Base-by-base conservation (phyloP, 1,140 invertebrate genomes). In the Notospermus geniculatus region DNA sequence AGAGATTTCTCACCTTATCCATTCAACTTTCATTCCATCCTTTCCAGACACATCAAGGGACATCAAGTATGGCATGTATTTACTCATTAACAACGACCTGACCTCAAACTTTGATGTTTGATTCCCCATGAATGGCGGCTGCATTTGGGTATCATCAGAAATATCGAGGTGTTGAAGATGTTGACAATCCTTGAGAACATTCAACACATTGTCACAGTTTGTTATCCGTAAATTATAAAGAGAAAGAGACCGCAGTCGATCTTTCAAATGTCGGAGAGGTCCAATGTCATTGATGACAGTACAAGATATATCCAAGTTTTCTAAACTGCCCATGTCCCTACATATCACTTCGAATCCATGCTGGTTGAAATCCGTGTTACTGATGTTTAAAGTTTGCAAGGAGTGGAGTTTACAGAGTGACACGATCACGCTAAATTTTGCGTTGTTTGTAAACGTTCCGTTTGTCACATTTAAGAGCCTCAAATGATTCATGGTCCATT, bases 1-100 rank as follows among this genome's bases (percentile, higher is more conserved):
- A n/a, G n/a, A n/a, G n/a, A n/a, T n/a, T n/a, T n/a, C 32, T 36
- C 32, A 36, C 32, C 32, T 36, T 4, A 36, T 36, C 66, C 85
- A 78, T 58, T 82, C 76, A 15, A 82, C 70, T 57, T 84, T 81
- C 41, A 87, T 83, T 62, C 85, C 84, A 59, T 85, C 83, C 72
- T 81, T 78, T 13, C 89, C 89, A 41, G 89, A 90, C 66, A 91
- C 85, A 78, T 91, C 89, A 57, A 91, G 73, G 39, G 85, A 87
- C 23, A 78, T 75, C 45, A 91, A 76, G 70, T 87, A 75, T 27
- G 87, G 87, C 72, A 90, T 81, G 67, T 81, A 83, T 52, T 81
- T 61, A 27, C 76, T 74, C 56, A n/a, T n/a, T n/a, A n/a, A 61
- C 30, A 29, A 77, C 76, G 28, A 73, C 70, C 59, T 84, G 78